A percentile compares a stretch with the other conserved stretches of the same genome.
Conservation (phyloP, 1,140 invertebrate genomes). For the Telenomus remus region DNA sequence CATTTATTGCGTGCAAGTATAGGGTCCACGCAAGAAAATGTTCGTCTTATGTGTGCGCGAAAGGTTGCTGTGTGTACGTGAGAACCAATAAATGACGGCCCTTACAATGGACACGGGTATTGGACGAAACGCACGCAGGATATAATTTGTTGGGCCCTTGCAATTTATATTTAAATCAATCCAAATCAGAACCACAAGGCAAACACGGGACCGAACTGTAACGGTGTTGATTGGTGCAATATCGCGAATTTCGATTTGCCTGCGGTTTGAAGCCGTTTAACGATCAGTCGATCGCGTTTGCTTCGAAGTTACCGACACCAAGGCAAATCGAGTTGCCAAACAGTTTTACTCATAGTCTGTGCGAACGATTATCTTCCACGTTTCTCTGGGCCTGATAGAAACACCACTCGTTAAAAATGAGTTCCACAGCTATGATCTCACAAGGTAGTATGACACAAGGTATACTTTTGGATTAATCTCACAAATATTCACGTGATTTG, state of each 20-base stretch:
- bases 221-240: conserved; percentile 49
- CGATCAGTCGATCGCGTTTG: conserved; percentile 34
- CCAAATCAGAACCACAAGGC: conserved; percentile 69
- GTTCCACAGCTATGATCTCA: no score
- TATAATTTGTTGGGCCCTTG: conserved; percentile 57
- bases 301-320: conserved; percentile 6
- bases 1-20: conserved; percentile 54
- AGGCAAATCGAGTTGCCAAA: neutral
- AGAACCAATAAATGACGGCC: conserved; percentile 40
- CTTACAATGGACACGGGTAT: conserved; percentile 30
- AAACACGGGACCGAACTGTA: conserved; percentile 62
- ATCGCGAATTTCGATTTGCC: conserved; percentile 59
- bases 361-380: no score
- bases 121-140: conserved; percentile 48
- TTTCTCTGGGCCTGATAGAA: no score
- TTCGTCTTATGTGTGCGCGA: conserved; percentile 16
- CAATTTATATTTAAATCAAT: conserved; percentile 74
- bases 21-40: conserved; percentile 29
- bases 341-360: no score
- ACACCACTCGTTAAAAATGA: no score
- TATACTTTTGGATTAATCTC: no score
- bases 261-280: conserved; percentile 62
- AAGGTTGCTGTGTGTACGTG: conserved; percentile 17
- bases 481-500: no score
- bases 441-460: no score